Conservation (phyloP, 2,888 invertebrate species). For the Amiota mariae region DNA sequence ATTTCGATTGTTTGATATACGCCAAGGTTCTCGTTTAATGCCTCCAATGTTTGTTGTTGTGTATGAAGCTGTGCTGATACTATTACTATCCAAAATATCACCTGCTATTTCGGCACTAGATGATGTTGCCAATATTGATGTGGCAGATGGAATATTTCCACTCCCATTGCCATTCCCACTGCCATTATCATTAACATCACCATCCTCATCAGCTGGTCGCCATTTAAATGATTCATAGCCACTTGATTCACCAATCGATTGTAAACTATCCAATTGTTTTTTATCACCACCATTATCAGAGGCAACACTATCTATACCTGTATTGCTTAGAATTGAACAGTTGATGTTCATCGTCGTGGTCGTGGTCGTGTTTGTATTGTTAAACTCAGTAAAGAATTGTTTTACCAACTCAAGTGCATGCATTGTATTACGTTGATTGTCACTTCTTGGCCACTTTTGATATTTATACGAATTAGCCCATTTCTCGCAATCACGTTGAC, state of each 20-base stretch:
- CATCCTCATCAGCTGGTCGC: constrained; percentile 76
- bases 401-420: constrained; percentile 70
- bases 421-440: constrained; percentile 52
- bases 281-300: constrained; percentile 63
- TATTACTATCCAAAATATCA: constrained; percentile 29
- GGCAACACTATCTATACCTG: constrained; percentile 15
- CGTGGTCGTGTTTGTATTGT: constrained; percentile 38
- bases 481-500: constrained; percentile 81
- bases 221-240: constrained; percentile 84
- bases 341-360: background rate
- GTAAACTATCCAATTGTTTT: constrained; percentile 77
- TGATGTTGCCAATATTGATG: background rate
- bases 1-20: constrained; percentile 64
- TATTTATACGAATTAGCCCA: constrained; percentile 89
- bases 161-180: constrained; percentile 41
- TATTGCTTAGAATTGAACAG: constrained; percentile 1
- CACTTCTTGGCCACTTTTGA: constrained; percentile 68
- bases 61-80: background rate
- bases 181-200: constrained; percentile 47
- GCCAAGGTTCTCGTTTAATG: constrained; percentile 64
- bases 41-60: constrained; percentile 20
- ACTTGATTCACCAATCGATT: constrained; percentile 82
- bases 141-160: constrained; percentile 20
- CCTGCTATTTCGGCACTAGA: background rate
- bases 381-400: constrained; percentile 71